Evolutionary conservation across 2,888 invertebrate species (phyloP).

Genomic region (Hyles lineata): DNA sequence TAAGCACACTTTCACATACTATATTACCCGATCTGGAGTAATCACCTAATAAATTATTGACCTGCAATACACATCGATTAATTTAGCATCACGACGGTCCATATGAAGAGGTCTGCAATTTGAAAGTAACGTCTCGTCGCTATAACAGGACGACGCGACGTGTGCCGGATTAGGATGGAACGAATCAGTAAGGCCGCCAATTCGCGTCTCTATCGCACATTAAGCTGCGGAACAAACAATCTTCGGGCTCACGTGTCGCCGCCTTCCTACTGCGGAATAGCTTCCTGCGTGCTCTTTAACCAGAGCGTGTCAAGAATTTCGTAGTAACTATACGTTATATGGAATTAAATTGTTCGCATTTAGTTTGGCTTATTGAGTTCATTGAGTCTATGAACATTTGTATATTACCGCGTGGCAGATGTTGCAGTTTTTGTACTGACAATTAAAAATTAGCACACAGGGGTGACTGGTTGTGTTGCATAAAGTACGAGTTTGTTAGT

Average conservation of each 20-base stretch:
- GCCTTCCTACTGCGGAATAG: background rate
- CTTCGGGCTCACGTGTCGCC: background rate
- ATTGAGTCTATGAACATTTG: background rate
- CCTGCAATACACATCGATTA: background rate
- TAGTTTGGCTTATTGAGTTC: background rate
- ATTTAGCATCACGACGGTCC: background rate
- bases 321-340: background rate
- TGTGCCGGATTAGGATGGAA: conserved; percentile 3
- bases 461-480: conserved; percentile 12
- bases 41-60: conserved; percentile 7
- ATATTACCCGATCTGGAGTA: background rate
- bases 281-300: conserved; percentile 1
- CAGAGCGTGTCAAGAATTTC: conserved; percentile 6
- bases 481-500: conserved; percentile 7
- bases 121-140: background rate
- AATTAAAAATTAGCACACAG: background rate
- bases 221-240: conserved; percentile 3
- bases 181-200: background rate
- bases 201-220: background rate
- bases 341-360: background rate
- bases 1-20: no score
- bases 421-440: background rate
- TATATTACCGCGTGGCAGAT: background rate
- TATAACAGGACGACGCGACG: background rate
- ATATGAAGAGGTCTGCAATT: conserved; percentile 1